These are phyloP conservation scores for Mesorhabditis spiculigera DNA, from an alignment of 2,888 invertebrate genomes.

Conservation along the genomic window DNA sequence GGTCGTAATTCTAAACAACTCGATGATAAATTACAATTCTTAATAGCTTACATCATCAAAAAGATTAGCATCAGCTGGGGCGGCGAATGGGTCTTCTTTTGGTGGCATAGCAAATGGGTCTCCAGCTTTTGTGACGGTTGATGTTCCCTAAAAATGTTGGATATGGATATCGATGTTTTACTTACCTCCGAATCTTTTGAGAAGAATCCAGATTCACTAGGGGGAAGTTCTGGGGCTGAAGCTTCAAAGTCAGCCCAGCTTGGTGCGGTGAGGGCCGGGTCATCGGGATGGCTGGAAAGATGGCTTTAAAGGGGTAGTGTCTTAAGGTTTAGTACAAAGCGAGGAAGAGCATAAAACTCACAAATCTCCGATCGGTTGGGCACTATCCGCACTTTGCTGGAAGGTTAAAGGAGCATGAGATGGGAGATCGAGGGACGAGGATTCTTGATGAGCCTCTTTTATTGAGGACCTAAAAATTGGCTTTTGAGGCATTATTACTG, in stretches of 20 bases:
- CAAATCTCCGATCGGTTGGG: conserved; percentile 33
- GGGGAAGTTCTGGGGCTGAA: conserved; percentile 42
- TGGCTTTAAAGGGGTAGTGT: not conserved
- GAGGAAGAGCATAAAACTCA: conserved; percentile 7
- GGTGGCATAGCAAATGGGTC: conserved; percentile 27
- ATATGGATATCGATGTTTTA: not conserved
- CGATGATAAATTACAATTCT: not conserved
- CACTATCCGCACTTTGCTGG: conserved; percentile 21
- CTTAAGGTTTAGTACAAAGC: too few species aligned
- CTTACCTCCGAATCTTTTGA: conserved; percentile 17
- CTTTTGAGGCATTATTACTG: not conserved
- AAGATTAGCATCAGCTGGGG: conserved; percentile 35
- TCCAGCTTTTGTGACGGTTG: conserved; percentile 8
- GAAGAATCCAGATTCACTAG: conserved; percentile 55
- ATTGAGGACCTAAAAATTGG: conserved; percentile 18
- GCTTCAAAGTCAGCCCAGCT: conserved; percentile 47
- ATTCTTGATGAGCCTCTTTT: conserved; percentile 35
- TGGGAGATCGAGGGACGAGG: conserved; percentile 28
- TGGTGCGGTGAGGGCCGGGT: conserved; percentile 30
- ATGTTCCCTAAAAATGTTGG: conserved; percentile 12
- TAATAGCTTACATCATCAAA: conserved; percentile 42
- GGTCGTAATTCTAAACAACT: conserved; percentile 48
- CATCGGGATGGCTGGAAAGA: conserved; percentile 22
- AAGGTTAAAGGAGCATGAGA: conserved; percentile 23
- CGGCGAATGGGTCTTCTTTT: conserved; percentile 16